Percentiles rank a stretch among this genome's conserved stretches.
phyloP scores from a whole-genome alignment of 2,888 invertebrate species.

The Leucania comma region DNA sequence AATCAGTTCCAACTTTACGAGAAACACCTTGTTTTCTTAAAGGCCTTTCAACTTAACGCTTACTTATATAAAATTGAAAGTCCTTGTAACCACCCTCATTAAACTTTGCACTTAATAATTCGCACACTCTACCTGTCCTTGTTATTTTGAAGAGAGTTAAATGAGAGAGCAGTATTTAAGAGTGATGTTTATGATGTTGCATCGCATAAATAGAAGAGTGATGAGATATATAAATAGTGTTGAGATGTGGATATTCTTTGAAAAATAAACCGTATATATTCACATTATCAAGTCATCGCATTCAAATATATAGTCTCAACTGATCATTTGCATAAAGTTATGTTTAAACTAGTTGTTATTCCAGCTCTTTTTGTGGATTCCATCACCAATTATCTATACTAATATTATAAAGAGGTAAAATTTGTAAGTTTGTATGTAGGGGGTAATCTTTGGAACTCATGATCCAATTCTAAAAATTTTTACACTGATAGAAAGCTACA shows the following conservation, averaged over 20 bases:
- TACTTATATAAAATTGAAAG: conserved; percentile 29
- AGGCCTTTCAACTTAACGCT: conserved; percentile 51
- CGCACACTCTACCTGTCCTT: conserved; percentile 10
- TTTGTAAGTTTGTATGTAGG: too few species aligned
- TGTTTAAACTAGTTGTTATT: too few species aligned
- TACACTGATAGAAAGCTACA: too few species aligned
- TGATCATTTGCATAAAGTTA: neutral
- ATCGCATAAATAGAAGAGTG: neutral
- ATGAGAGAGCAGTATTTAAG: neutral
- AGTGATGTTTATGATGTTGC: neutral
- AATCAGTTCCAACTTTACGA: conserved; percentile 76
- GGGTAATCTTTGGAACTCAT: too few species aligned
- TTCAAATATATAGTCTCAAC: neutral
- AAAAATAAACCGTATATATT: too few species aligned
- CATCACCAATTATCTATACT: too few species aligned
- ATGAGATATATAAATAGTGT: neutral
- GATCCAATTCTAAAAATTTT: too few species aligned
- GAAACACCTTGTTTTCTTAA: conserved; percentile 50
- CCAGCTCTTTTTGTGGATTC: neutral
- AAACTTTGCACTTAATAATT: conserved; percentile 38
- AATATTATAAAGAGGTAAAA: too few species aligned
- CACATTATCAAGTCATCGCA: neutral
- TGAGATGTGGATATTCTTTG: neutral
- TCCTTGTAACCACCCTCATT: conserved; percentile 31
- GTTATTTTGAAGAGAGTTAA: neutral